Base-by-base conservation (phyloP, 2,888 invertebrate species). In the Athrips mouffetella region DNA sequence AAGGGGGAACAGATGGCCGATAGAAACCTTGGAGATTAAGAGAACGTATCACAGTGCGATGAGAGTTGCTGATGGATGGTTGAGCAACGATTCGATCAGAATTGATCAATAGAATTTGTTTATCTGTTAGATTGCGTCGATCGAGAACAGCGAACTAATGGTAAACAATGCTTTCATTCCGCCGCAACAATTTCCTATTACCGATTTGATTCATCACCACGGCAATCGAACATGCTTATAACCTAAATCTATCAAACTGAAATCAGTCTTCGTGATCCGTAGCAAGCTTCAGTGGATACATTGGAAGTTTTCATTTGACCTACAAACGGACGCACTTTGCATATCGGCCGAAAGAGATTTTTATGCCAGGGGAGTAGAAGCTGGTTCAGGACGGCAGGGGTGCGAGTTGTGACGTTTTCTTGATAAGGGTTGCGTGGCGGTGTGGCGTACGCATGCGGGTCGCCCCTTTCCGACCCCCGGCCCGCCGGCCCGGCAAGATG, bases 401-500 rank as follows among this genome's bases (percentile, higher is more conserved):
- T 59, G 55, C 73, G 84, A 78, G 77, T 60, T 55, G 61, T 54
- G 64, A 54, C 78, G 78, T 63, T 58, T 71, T 57, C 50, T 57
- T 63, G 52, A 68, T 53, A 54, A 54, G 51, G 49, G 51, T 63
- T 52, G 73, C 80, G 74, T 84, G 87, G 72, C 73, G 80, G 70
- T 82, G 70, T 81, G 83, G 74, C 67, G 66, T 67, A 59, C 66
- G 65, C 67, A 65, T 67, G 70, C 69, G 73, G 73, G 80, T 82
- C 80, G 82, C 83, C 73, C 73, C 82, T 83, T 73, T 82, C 83
- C 80, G 86, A 86, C 85, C 89, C 85, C 74, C 78, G 76, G 79
- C 76, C 82, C n/a, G n/a, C n/a, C n/a, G n/a, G n/a, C 81, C 80
- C 72, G 73, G 81, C 81, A 89, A 89, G 82, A 89, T 89, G 90